Base-by-base conservation (phyloP, 2,888 invertebrate genomes). In the Zygaena filipendulae region DNA sequence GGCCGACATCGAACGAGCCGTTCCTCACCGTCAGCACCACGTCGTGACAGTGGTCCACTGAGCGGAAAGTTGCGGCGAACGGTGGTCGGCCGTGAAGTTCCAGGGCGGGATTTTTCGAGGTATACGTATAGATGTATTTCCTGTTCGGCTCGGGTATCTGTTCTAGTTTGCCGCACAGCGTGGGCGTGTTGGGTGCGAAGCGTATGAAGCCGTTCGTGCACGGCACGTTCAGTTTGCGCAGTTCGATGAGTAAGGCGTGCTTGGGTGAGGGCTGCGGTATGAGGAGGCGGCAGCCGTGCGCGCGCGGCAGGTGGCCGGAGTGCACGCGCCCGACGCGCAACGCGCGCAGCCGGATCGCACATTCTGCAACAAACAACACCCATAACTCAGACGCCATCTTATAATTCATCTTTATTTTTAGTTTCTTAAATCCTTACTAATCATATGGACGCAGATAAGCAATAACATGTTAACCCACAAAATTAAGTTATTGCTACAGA, bases 11-110 rank as follows among this genome's bases (percentile, higher is more conserved):
- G 69, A 85, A 85, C 48, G 86, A 84, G 51, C 84, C 87, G 69
- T 86, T 87, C 40, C 82, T 79, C 28, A 75, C 71, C 42, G 82
- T 81, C 41, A 87, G 81, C 18, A 86, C 84, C 39, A 88, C 82
- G 57, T 88, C 86, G 55, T 88, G 87, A 48, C 89, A 90, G 54
- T 85, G 84, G 63, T 89, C 88, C 33, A 88, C 88, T 45, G 84
- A 64, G 51, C 83, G 84, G 69, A 85, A 88, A 45, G 71, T 74
- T 47, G 87, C 79, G 56, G 84, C 81, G 77, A 88, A 88, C 60
- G 85, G 82, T 32, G 87, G 87, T 56, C 79, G 79, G 36, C 85
- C 86, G 47, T 83, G 83, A 30, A 86, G 62, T 47, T 82, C 82
- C 38, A 87, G 54, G 21, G 75, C 71, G 3, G 82, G 82, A 36